Base-by-base conservation (phyloP, 2,888 invertebrate genomes). In the Caenorhabditis drosophilae region DNA sequence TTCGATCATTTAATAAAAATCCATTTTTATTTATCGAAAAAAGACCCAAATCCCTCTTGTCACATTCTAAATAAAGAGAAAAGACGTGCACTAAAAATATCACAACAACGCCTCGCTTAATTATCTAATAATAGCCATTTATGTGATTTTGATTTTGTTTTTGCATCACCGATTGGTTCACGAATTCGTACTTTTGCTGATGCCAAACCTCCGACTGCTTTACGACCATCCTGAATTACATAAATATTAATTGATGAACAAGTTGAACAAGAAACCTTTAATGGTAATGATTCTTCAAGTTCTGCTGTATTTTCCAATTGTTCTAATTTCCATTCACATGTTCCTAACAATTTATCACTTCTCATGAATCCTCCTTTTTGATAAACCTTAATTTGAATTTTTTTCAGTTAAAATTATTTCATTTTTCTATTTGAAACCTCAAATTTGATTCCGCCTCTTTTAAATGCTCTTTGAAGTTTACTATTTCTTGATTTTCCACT, bases 281-380 rank as follows among this genome's bases (percentile, higher is more conserved):
- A 49, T 81, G 85, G 77, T 9, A 75, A 59, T 49, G 75, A 67
- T 52, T 96, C 93, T 84, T 97, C 96, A 56, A 95, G 84, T 34
- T 90, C 90, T 84, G 93, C 92, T 62, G 90, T 89, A 0, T 89
- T 90, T 87, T 96, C 95, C 62, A 97, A 86, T n/a, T 90, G 90
- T 76, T 90, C 90, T 70, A 97, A 86, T 84, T 95, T 95, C 15
- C 95, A 89, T 67, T 87, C 88, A 15, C 89, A 90, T 2, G 90
- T 89, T 25, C 96, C 97, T 55, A 97, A 87, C 48, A 92, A 86
- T 51, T 89, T 87, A 85, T 97, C 96, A 80, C 91, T 89, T 73
- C 92, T 89, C 85, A 97, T 90, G 87, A 97, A 93, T 77, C 96
- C 94, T 85, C 95, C 94, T 87, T 91, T 91, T 0, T 92, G 82